These are phyloP conservation scores for Nilaparvata lugens DNA, from an alignment of 1,140 invertebrate genomes.

Conservation along the genomic window DNA sequence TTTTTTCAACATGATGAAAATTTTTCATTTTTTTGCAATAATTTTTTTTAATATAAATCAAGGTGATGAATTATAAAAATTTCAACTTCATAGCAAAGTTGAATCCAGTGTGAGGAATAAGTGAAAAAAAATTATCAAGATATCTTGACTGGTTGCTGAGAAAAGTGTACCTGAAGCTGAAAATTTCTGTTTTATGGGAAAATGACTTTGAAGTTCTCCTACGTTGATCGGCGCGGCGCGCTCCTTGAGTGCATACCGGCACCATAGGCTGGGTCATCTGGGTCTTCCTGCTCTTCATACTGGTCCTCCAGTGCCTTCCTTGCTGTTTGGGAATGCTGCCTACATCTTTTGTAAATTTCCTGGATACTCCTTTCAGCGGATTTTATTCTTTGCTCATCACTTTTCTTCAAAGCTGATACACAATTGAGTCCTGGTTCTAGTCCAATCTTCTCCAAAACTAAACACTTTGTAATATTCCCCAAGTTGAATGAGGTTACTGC, in stretches of 20 bases:
- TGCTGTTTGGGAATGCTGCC: background rate
- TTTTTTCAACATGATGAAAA: background rate
- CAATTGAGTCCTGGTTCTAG: slow-evolving; percentile 6
- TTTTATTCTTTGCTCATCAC: background rate
- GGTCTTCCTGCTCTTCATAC: slow-evolving; percentile 11
- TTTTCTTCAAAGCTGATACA: slow-evolving; percentile 6
- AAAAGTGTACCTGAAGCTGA: slow-evolving; percentile 4
- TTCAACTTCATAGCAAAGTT: background rate
- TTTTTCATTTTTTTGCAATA: background rate
- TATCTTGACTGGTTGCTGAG: slow-evolving; percentile 9
- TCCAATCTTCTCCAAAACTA: slow-evolving; percentile 6
- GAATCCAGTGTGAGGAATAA: background rate
- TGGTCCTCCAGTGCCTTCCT: slow-evolving; percentile 5
- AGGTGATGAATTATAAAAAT: background rate
- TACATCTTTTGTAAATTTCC: slow-evolving; percentile 5
- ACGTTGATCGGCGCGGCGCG: background rate
- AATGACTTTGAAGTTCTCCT: slow-evolving; percentile 1
- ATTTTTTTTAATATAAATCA: background rate
- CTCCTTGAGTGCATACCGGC: slow-evolving; percentile 12
- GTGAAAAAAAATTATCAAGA: slow-evolving; percentile 1
- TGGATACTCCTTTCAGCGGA: slow-evolving; percentile 4
- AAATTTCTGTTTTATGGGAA: slow-evolving; percentile 5
- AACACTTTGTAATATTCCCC: slow-evolving; percentile 3
- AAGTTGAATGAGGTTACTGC: slow-evolving; percentile 10
- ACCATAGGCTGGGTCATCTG: slow-evolving; percentile 15